phyloP scores from a whole-genome alignment of 2,113 vertebrate species.

The Pangasianodon gigas region DNA sequence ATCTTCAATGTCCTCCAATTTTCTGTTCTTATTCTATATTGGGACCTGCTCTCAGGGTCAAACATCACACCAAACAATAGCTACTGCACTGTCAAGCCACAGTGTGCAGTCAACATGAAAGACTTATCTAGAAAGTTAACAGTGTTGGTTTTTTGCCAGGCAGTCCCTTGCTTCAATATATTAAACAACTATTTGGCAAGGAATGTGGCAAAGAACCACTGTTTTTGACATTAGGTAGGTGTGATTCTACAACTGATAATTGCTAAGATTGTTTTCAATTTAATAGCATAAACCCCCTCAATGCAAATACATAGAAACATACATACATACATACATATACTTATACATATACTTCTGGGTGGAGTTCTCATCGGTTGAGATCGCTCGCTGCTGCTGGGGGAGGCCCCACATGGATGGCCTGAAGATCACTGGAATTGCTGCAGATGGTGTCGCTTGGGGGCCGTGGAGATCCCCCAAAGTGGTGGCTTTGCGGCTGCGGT shows the following conservation, averaged over 20 bases:
- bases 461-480: no score
- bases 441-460: no score
- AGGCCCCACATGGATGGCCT: no score
- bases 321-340: no score
- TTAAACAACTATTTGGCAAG: neutral
- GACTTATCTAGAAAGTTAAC: conserved; percentile 33
- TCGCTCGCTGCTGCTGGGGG: no score
- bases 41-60: conserved; percentile 46
- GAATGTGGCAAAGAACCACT: neutral
- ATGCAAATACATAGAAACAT: no score
- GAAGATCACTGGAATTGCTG: no score
- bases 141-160: conserved; percentile 17
- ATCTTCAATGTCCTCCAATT: conserved; percentile 49
- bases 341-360: no score
- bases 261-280: conserved; percentile 14
- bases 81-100: conserved; percentile 22
- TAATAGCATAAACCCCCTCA: no score
- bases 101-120: conserved; percentile 37
- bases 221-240: neutral
- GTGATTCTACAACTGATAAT: conserved; percentile 1
- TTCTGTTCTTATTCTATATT: conserved; percentile 39
- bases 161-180: conserved; percentile 18
- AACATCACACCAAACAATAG: conserved; percentile 34
- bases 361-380: no score
- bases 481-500: no score